A percentile compares a stretch with the other conserved stretches of the same genome.
phyloP scores from a whole-genome alignment of 2,888 invertebrate genomes.

The Cinara cedri region DNA sequence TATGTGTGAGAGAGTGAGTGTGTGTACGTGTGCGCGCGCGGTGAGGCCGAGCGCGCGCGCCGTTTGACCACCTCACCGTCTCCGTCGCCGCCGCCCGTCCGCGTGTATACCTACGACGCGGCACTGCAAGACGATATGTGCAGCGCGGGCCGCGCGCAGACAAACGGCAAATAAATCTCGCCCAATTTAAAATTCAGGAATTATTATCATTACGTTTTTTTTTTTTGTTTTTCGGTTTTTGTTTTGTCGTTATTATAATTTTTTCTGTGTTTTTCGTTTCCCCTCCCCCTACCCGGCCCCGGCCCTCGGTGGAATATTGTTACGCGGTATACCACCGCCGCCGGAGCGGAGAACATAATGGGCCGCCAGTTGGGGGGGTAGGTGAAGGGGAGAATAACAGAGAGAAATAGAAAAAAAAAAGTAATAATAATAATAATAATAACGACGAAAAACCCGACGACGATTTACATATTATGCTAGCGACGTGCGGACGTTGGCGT shows the following conservation, averaged over 20 bases:
- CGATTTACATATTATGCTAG: background rate
- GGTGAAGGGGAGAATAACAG: too few species aligned
- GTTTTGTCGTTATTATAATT: too few species aligned
- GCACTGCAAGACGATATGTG: background rate
- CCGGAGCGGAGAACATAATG: too few species aligned
- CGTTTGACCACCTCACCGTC: background rate
- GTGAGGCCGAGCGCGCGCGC: slow-evolving; percentile 21
- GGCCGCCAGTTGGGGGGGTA: too few species aligned
- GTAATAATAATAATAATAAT: background rate
- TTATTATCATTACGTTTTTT: slow-evolving; percentile 19
- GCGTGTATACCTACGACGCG: background rate
- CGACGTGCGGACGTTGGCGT: slow-evolving; percentile 35
- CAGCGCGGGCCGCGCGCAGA: background rate
- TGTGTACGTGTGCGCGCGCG: slow-evolving; percentile 28
- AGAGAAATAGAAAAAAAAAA: background rate
- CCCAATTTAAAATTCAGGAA: slow-evolving; percentile 34
- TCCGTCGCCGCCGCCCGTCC: background rate
- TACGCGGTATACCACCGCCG: too few species aligned
- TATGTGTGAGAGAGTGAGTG: too few species aligned
- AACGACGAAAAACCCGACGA: background rate
- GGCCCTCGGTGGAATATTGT: too few species aligned
- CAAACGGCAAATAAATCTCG: slow-evolving; percentile 43
- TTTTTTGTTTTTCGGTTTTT: slow-evolving; percentile 28
- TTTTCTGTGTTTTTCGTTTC: slow-evolving; percentile 10
- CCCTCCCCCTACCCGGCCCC: too few species aligned